A percentile compares a stretch with the other conserved stretches of the same genome.
Evolutionary conservation across 2,888 invertebrate species (phyloP).

Genomic region (Corythucha ciliata): DNA sequence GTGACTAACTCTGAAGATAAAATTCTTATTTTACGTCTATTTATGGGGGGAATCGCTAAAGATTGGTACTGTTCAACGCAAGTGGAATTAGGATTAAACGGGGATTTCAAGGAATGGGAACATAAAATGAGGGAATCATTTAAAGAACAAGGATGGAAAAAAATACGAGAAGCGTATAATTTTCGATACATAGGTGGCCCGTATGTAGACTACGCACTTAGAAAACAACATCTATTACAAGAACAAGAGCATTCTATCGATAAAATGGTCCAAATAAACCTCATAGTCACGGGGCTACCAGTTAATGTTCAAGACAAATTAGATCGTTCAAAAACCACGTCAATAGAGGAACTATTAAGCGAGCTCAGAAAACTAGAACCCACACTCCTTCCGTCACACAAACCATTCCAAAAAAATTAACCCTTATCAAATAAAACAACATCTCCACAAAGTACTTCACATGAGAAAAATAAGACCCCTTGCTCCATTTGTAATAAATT

Average conservation of each 20-base stretch:
- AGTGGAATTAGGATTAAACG: slow-evolving; percentile 5
- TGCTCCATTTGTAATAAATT: neutral
- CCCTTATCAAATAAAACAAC: too few relatives aligned
- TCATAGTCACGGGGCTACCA: too few relatives aligned
- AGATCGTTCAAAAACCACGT: neutral
- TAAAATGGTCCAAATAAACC: slow-evolving; percentile 12
- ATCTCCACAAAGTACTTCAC: neutral
- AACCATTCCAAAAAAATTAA: too few relatives aligned
- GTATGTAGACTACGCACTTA: neutral
- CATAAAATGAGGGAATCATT: slow-evolving; percentile 5
- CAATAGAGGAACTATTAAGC: too few relatives aligned
- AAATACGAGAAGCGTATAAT: slow-evolving; percentile 7
- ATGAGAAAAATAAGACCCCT: neutral
- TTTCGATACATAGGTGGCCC: neutral
- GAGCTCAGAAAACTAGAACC: too few relatives aligned
- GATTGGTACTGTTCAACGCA: slow-evolving; percentile 12
- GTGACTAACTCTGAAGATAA: slow-evolving; percentile 8
- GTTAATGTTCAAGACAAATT: too few relatives aligned
- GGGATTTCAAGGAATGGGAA: slow-evolving; percentile 9
- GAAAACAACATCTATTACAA: too few relatives aligned
- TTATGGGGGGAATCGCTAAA: slow-evolving; percentile 14
- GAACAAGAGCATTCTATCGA: too few relatives aligned
- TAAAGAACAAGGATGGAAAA: slow-evolving; percentile 8
- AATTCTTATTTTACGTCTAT: slow-evolving; percentile 15
- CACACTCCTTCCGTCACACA: too few relatives aligned